Evolutionary conservation across 2,113 vertebrate species (phyloP).

Genomic region (Zosterops lateralis): DNA sequence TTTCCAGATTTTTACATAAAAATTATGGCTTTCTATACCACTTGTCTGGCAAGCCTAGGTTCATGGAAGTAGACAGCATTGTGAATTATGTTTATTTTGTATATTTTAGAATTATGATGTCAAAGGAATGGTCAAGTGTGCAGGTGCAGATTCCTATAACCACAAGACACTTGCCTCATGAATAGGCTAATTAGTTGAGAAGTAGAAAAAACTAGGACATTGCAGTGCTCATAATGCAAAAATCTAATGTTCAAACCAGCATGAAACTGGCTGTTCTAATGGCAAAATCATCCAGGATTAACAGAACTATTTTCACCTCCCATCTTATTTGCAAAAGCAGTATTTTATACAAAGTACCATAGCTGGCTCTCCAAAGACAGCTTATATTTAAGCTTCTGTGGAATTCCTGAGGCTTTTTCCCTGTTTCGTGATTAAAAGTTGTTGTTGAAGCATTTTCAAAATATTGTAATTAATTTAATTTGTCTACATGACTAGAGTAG

Average conservation of each 20-base stretch:
- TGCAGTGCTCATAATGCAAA: conserved; percentile 10
- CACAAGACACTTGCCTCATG: neutral
- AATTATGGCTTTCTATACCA: neutral
- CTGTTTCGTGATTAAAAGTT: conserved; percentile 30
- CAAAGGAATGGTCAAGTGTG: conserved; percentile 4
- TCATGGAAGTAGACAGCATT: neutral
- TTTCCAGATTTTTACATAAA: neutral
- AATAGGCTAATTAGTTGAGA: conserved; percentile 20
- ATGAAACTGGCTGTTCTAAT: conserved; percentile 4
- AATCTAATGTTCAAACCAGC: neutral
- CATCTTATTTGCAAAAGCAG: neutral
- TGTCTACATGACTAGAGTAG: conserved; percentile 37
- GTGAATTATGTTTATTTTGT: neutral
- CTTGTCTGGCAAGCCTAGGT: neutral
- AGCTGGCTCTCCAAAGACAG: neutral
- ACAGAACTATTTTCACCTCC: neutral
- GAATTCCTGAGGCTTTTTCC: neutral
- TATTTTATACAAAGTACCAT: neutral
- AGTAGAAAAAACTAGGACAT: conserved; percentile 14
- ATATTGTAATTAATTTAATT: conserved; percentile 63
- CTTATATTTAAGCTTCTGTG: neutral
- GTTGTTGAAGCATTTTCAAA: conserved; percentile 37
- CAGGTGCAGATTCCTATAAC: conserved; percentile 34
- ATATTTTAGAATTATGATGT: neutral
- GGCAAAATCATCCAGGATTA: neutral